A percentile compares a stretch with the other conserved stretches of the same genome.
Evolutionary conservation across 37 sponge, comb jelly and placozoan genomes (phyloP).

Genomic region (Diacarnus erythraeanus): DNA sequence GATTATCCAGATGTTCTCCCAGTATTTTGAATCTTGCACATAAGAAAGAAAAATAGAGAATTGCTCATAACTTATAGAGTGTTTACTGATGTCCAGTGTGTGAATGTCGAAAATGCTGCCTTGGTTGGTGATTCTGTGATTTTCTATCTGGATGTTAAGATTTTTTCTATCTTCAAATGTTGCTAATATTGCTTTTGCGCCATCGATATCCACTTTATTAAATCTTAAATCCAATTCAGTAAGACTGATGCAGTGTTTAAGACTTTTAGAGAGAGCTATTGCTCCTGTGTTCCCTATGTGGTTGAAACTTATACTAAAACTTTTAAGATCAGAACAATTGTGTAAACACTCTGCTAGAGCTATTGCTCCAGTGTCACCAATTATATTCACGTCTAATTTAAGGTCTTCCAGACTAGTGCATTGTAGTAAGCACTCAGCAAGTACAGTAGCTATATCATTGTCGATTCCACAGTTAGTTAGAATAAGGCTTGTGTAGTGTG

Average conservation of each 20-base stretch:
- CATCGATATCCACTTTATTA: background rate
- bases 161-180: background rate
- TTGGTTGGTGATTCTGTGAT: background rate
- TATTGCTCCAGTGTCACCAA: background rate
- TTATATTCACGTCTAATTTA: too few relatives aligned
- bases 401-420: background rate
- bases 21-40: background rate
- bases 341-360: background rate
- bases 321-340: background rate
- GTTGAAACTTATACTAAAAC: background rate
- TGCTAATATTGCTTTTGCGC: background rate
- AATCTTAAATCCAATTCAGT: background rate
- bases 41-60: too few relatives aligned
- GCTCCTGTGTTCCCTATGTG: background rate
- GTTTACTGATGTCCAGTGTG: background rate
- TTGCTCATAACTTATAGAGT: too few relatives aligned
- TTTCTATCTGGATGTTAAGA: background rate
- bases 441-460: background rate
- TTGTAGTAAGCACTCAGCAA: background rate
- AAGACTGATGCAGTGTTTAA: background rate
- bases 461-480: background rate
- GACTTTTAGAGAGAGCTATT: background rate
- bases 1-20: background rate
- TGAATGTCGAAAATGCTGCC: background rate
- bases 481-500: background rate